Evolutionary conservation across 2,888 invertebrate genomes (phyloP).

Genomic region (Volucella inflata): DNA sequence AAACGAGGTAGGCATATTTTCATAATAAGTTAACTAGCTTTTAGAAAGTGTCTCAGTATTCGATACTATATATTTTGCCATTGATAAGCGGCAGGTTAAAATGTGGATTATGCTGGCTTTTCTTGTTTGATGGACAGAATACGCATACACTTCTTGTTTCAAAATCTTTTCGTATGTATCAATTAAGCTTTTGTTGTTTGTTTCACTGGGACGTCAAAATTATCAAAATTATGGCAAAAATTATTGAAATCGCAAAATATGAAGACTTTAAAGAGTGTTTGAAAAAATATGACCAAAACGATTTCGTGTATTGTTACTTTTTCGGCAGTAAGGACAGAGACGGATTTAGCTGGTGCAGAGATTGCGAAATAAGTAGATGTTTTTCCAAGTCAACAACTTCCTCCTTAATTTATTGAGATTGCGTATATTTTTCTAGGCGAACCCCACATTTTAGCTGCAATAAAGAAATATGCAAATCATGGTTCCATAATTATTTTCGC

Average conservation of each 20-base stretch:
- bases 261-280: slow-evolving; percentile 80
- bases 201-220: background rate
- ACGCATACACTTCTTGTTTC: no score
- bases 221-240: slow-evolving; percentile 84
- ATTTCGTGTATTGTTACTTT: slow-evolving; percentile 84
- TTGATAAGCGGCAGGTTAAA: no score
- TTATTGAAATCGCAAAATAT: slow-evolving; percentile 85
- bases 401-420: no score
- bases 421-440: background rate
- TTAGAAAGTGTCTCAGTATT: no score
- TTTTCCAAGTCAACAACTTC: no score
- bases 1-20: no score
- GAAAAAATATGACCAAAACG: slow-evolving; percentile 33
- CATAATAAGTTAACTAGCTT: no score
- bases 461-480: slow-evolving; percentile 38
- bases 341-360: slow-evolving; percentile 93
- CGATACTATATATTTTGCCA: no score
- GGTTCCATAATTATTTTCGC: slow-evolving; percentile 9
- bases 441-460: background rate
- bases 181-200: no score
- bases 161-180: no score
- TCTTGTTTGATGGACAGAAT: no score
- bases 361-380: slow-evolving; percentile 90
- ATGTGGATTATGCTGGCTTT: no score
- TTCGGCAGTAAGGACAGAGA: slow-evolving; percentile 85